Evolutionary conservation across 1,140 invertebrate genomes (phyloP), one percentile per base, ranked within the genome.

Genomic region (Vanessa atalanta): DNA sequence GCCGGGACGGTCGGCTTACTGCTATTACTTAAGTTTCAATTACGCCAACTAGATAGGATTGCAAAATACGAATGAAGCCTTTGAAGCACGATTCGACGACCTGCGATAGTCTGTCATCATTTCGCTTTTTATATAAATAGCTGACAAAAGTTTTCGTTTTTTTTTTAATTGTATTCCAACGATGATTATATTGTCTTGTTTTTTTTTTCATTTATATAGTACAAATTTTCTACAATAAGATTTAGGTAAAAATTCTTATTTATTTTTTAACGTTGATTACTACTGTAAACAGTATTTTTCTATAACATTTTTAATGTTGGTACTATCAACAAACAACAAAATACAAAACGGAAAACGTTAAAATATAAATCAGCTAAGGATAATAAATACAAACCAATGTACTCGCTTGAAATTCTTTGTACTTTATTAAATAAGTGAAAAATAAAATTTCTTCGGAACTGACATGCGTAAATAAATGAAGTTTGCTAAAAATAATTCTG

Each of bases 381-480:
- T 57, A 57, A 74, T 57, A 73, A 51, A 71, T 65, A 65, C 50
- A 12, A 31, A 16, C 12, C 50, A 43, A 76, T 76, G 65, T 71
- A 76, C 73, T 71, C 67, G 63, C 64, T 65, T 47, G 48, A 50
- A 71, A 75, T 67, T 70, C 65, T 75, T 76, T 74, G 61, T 72
- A 70, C 69, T 74, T 77, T 72, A 70, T 67, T 61, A 73, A 73
- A 71, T 77, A 77, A 72, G 76, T 73, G 72, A 74, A 72, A 81
- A 79, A 76, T 77, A 76, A 76, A 69, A 70, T 73, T 53, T 20
- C 70, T 48, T 70, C 61, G 70, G 37, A 23, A 73, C 67, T 74
- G 66, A 75, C 70, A 75, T 75, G 67, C 70, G 73, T 71, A 81
- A 79, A 81, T 79, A 81, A 74, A 74, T 69, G 75, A 77, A 76